Percentiles rank a stretch among this genome's conserved stretches.
Evolutionary conservation across 1,140 invertebrate genomes (phyloP).

Genomic region (Drosophila guanche): DNA sequence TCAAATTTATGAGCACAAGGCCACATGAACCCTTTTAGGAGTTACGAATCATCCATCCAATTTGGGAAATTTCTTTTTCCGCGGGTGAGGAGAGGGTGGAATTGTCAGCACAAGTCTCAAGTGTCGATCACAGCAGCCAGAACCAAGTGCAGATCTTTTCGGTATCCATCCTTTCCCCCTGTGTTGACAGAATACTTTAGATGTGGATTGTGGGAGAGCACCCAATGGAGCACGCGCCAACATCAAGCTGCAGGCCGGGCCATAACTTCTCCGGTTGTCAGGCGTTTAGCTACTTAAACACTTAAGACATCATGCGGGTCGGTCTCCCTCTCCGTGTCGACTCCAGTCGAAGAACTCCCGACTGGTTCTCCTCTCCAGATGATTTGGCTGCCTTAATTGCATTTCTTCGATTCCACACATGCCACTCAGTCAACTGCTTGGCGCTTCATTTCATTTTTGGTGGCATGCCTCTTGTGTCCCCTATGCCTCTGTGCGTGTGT

Average conservation of each 20-base stretch:
- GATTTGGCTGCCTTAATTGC: slow-evolving; percentile 71
- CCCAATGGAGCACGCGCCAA: slow-evolving; percentile 61
- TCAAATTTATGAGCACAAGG: slow-evolving; percentile 71
- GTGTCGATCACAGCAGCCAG: slow-evolving; percentile 33
- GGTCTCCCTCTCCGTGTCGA: no score
- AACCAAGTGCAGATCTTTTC: slow-evolving; percentile 12
- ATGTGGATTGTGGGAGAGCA: slow-evolving; percentile 36
- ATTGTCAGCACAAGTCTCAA: slow-evolving; percentile 54
- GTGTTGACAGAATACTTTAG: slow-evolving; percentile 75
- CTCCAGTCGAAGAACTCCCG: slow-evolving; percentile 1
- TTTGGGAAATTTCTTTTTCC: slow-evolving; percentile 30
- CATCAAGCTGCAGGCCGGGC: slow-evolving; percentile 64
- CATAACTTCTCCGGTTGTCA: slow-evolving; percentile 74
- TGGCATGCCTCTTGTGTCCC: slow-evolving; percentile 3
- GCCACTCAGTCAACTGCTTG: slow-evolving; percentile 71
- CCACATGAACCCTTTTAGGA: slow-evolving; percentile 64
- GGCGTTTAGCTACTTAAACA: slow-evolving; percentile 79
- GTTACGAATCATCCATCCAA: slow-evolving; percentile 28
- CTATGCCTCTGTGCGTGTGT: slow-evolving; percentile 24
- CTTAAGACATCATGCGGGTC: slow-evolving; percentile 68
- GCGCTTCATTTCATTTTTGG: slow-evolving; percentile 67
- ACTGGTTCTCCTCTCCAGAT: slow-evolving; percentile 37
- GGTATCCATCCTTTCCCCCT: slow-evolving; percentile 12
- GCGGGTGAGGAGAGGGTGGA: slow-evolving; percentile 6
- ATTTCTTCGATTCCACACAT: slow-evolving; percentile 78